phyloP scores from a whole-genome alignment of 2,113 vertebrate species.

The Brachirus orientalis region DNA sequence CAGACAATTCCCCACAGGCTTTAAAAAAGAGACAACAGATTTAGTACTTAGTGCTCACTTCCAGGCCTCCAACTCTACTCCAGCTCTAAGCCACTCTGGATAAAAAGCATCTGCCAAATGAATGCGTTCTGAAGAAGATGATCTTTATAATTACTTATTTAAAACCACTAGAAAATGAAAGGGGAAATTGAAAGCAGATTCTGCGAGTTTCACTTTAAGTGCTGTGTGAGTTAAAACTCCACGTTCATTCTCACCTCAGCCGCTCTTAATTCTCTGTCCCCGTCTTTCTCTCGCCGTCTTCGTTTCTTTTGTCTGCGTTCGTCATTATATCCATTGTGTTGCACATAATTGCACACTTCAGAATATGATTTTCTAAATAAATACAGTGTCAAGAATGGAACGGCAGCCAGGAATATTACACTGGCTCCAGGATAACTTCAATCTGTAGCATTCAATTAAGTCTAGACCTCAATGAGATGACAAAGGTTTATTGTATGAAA shows the following conservation, averaged over 20 bases:
- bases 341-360: conserved; percentile 17
- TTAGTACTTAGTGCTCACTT: background rate
- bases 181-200: conserved; percentile 18
- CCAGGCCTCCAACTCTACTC: background rate
- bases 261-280: conserved; percentile 16
- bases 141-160: too few species aligned
- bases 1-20: background rate
- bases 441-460: background rate
- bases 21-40: background rate
- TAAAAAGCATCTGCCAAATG: background rate
- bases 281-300: too few species aligned
- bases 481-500: background rate
- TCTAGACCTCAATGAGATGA: background rate
- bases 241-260: conserved; percentile 20
- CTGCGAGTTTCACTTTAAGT: conserved; percentile 42
- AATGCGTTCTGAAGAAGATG: background rate
- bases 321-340: conserved; percentile 22
- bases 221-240: conserved; percentile 27
- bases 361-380: conserved; percentile 15
- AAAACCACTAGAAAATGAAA: conserved; percentile 22
- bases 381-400: background rate
- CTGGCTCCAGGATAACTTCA: too few species aligned
- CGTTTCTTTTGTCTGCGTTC: conserved; percentile 1
- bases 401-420: background rate
- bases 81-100: background rate